A percentile compares a stretch with the other conserved stretches of the same genome.
phyloP scores from a whole-genome alignment of 2,113 vertebrate species.

The Cinclus mexicanus region DNA sequence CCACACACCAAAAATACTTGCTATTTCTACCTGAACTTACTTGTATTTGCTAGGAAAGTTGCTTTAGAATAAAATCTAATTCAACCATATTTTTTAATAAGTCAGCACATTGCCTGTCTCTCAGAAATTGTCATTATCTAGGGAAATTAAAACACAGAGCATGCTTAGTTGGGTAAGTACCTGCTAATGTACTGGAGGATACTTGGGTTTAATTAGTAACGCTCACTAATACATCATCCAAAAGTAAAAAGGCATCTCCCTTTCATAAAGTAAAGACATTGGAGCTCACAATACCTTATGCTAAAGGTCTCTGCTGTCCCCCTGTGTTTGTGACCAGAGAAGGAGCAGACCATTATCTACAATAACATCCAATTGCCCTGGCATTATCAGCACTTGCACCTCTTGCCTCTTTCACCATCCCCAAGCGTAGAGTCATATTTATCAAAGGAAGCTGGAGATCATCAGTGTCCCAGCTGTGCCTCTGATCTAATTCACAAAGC shows the following conservation, averaged over 20 bases:
- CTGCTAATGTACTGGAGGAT: background rate
- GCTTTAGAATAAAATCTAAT: background rate
- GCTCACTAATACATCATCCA: background rate
- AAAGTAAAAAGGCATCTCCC: background rate
- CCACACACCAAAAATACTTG: background rate
- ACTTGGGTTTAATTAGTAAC: background rate
- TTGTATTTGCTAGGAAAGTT: background rate
- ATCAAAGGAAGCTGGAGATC: conserved; percentile 24
- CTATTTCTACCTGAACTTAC: background rate
- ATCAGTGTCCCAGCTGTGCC: conserved; percentile 7
- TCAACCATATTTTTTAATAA: background rate
- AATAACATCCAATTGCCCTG: background rate
- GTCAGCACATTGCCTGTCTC: fast-evolving
- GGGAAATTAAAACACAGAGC: background rate
- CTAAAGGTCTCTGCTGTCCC: background rate
- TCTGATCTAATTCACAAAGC: conserved; percentile 36
- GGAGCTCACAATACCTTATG: background rate
- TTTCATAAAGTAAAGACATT: background rate
- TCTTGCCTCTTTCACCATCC: background rate
- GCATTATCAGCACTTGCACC: background rate
- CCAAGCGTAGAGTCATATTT: background rate
- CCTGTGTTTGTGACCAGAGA: background rate
- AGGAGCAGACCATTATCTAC: background rate
- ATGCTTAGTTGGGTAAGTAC: background rate
- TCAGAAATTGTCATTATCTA: background rate